These are phyloP conservation scores for Oedothorax gibbosus DNA, from an alignment of 1,140 invertebrate genomes.

Conservation along the genomic window DNA sequence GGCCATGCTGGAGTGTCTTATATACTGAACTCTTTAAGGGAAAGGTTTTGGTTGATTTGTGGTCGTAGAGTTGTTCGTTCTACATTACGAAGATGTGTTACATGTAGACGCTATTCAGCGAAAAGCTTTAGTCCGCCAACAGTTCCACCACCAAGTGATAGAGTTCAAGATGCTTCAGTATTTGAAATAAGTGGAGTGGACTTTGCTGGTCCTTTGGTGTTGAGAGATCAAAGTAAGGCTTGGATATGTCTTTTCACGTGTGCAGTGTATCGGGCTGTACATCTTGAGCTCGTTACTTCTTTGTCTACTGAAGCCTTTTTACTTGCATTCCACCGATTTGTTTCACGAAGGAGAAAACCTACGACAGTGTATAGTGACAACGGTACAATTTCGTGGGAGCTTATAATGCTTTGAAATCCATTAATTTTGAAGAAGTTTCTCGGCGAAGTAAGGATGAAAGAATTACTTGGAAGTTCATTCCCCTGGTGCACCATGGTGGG, in stretches of 20 bases:
- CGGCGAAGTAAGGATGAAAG: no score
- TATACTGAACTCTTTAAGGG: neutral
- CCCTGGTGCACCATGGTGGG: no score
- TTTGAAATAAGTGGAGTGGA: conserved; percentile 18
- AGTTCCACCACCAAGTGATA: neutral
- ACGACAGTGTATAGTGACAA: conserved; percentile 64
- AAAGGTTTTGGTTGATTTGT: conserved; percentile 7
- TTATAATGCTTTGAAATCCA: neutral
- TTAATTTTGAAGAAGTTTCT: no score
- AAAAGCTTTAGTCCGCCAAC: neutral
- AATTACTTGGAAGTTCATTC: no score
- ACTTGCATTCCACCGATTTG: conserved; percentile 63
- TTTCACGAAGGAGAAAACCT: conserved; percentile 62
- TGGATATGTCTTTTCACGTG: conserved; percentile 12
- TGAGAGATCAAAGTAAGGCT: conserved; percentile 4
- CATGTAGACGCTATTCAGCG: neutral
- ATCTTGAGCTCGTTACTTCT: conserved; percentile 65
- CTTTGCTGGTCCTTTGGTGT: neutral
- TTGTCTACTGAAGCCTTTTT: conserved; percentile 64
- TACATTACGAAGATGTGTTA: neutral
- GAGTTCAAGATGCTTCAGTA: neutral
- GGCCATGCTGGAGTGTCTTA: neutral
- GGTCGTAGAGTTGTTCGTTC: neutral
- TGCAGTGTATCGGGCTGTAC: conserved; percentile 67
- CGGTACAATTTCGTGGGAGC: conserved; percentile 38